Conservation (phyloP, 2,797 vertebrate genomes). For the Danio choprae region DNA sequence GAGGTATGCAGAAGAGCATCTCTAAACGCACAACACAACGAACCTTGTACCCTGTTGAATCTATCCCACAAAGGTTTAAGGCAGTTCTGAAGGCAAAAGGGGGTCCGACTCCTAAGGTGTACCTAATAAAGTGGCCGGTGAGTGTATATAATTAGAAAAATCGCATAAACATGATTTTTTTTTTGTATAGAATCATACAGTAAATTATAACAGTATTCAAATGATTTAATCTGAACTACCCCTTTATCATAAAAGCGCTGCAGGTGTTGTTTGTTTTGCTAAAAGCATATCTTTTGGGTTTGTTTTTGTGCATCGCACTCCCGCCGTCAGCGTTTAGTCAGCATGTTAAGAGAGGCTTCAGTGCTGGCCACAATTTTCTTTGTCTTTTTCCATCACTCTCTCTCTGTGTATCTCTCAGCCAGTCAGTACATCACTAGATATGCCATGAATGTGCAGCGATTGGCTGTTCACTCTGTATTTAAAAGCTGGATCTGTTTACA, state of each 20-base stretch:
- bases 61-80: too few species aligned
- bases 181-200: background rate
- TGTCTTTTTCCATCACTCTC: conserved; percentile 45
- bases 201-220: background rate
- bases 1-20: too few species aligned
- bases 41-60: too few species aligned
- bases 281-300: conserved; percentile 52
- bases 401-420: conserved; percentile 47
- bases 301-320: conserved; percentile 24
- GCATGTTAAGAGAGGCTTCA: conserved; percentile 51
- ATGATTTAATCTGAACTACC: conserved; percentile 5
- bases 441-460: conserved; percentile 46
- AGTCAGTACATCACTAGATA: conserved; percentile 49
- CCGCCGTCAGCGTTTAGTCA: conserved; percentile 59
- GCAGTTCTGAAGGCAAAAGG: too few species aligned
- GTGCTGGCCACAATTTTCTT: conserved; percentile 48
- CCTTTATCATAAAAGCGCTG: background rate
- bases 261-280: conserved; percentile 60
- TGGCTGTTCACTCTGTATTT: conserved; percentile 51
- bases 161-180: too few species aligned
- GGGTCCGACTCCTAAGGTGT: too few species aligned
- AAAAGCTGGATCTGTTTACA: conserved; percentile 68
- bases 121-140: too few species aligned
- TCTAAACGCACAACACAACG: too few species aligned
- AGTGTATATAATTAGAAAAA: too few species aligned